These are phyloP conservation scores for Physella acuta DNA, from an alignment of 1,140 invertebrate species.

Conservation along the genomic window DNA sequence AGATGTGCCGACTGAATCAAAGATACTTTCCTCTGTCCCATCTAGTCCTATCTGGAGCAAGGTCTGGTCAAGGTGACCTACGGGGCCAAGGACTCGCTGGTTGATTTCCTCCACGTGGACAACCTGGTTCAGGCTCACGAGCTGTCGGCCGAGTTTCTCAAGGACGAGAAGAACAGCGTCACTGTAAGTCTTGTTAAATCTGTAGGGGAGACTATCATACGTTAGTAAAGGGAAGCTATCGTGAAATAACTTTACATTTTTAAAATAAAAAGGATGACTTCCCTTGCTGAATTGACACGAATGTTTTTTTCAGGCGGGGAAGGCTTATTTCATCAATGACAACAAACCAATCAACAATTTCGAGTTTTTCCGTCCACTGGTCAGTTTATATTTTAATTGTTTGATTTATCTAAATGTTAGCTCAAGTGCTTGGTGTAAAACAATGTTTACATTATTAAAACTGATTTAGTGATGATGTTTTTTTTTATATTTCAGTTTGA, in stretches of 20 bases:
- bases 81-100: constrained; percentile 47
- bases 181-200: constrained; percentile 38
- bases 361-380: constrained; percentile 56
- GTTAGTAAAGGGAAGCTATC: neutral
- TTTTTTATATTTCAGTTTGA: constrained; percentile 47
- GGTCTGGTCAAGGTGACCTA: constrained; percentile 49
- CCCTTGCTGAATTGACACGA: neutral
- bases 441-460: neutral
- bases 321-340: constrained; percentile 62
- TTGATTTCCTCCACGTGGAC: constrained; percentile 60
- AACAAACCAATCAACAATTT: constrained; percentile 60
- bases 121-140: constrained; percentile 60
- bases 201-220: neutral
- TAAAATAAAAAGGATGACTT: neutral
- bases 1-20: no score
- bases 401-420: no score
- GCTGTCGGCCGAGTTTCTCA: constrained; percentile 52
- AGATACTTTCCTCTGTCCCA: no score
- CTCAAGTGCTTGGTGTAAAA: no score
- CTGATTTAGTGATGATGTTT: no score
- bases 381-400: constrained; percentile 32
- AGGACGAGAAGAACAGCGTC: constrained; percentile 34
- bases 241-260: no score
- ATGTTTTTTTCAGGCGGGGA: constrained; percentile 51
- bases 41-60: constrained; percentile 46